phyloP scores from a whole-genome alignment of 92 coral and sea anemone species.

The Paramuricea clavata region DNA sequence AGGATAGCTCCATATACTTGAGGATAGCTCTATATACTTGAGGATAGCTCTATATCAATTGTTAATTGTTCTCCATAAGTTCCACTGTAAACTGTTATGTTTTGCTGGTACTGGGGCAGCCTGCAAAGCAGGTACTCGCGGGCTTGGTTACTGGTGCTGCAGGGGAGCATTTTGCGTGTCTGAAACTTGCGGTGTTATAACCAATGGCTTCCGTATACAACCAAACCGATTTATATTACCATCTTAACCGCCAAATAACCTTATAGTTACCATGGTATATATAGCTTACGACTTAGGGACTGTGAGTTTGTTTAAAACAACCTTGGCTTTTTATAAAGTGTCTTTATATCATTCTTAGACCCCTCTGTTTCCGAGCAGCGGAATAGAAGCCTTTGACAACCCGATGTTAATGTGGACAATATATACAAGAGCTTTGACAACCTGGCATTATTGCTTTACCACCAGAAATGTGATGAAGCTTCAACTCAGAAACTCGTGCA shows the following conservation, averaged over 20 bases:
- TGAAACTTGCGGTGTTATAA: too few species aligned
- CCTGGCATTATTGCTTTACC: not conserved
- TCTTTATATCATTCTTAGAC: not conserved
- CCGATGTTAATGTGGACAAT: not conserved
- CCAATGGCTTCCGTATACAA: not conserved
- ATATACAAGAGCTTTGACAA: not conserved
- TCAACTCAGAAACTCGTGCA: not conserved
- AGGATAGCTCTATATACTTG: too few species aligned
- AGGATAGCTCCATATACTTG: too few species aligned
- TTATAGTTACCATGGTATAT: not conserved
- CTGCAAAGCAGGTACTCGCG: too few species aligned
- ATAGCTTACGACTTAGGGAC: not conserved
- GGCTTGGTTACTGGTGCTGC: too few species aligned
- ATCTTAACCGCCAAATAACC: not conserved
- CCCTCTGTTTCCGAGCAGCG: not conserved
- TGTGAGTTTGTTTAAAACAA: slow-evolving; percentile 2
- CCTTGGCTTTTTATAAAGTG: not conserved
- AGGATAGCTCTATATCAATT: too few species aligned
- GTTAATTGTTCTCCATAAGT: too few species aligned
- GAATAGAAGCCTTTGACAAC: not conserved
- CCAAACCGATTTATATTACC: not conserved
- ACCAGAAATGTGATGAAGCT: not conserved
- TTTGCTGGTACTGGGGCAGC: too few species aligned
- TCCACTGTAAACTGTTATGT: too few species aligned
- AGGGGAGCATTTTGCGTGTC: too few species aligned